Evolutionary conservation across 2,888 invertebrate genomes (phyloP).

Genomic region (Nysson spinosus): DNA sequence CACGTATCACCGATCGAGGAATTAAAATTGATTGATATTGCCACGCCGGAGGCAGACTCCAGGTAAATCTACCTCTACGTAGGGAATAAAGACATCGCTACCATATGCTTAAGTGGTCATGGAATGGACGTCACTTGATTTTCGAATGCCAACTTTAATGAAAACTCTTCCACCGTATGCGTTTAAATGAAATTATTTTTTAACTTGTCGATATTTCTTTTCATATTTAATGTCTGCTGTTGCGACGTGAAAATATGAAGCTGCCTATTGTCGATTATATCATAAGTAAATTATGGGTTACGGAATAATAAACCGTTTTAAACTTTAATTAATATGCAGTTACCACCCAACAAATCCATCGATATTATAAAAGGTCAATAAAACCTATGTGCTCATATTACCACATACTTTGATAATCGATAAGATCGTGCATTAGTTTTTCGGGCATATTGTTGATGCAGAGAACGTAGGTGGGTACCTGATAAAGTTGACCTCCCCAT

Average conservation of each 20-base stretch:
- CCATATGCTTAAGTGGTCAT: slow-evolving; percentile 13
- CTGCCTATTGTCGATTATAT: too few species aligned
- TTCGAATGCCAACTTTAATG: too few species aligned
- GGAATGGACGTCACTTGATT: background rate
- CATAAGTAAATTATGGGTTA: too few species aligned
- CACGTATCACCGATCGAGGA: too few species aligned
- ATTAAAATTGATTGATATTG: slow-evolving; percentile 60
- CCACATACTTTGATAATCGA: slow-evolving; percentile 34
- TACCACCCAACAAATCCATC: background rate
- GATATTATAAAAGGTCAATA: too few species aligned
- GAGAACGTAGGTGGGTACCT: slow-evolving; percentile 36
- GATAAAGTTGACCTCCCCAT: slow-evolving; percentile 47
- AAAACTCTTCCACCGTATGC: too few species aligned
- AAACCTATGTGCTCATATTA: too few species aligned
- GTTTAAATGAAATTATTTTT: background rate
- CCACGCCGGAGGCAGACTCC: slow-evolving; percentile 10
- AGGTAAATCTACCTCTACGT: slow-evolving; percentile 1
- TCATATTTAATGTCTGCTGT: background rate
- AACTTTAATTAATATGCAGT: background rate
- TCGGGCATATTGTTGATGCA: slow-evolving; percentile 38
- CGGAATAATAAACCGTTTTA: too few species aligned
- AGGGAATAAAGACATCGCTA: slow-evolving; percentile 24
- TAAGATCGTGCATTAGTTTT: slow-evolving; percentile 16
- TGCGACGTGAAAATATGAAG: background rate
- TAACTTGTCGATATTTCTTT: background rate